These are phyloP conservation scores for Andrena chrysosceles DNA, from an alignment of 2,888 invertebrate genomes.

Conservation along the genomic window DNA sequence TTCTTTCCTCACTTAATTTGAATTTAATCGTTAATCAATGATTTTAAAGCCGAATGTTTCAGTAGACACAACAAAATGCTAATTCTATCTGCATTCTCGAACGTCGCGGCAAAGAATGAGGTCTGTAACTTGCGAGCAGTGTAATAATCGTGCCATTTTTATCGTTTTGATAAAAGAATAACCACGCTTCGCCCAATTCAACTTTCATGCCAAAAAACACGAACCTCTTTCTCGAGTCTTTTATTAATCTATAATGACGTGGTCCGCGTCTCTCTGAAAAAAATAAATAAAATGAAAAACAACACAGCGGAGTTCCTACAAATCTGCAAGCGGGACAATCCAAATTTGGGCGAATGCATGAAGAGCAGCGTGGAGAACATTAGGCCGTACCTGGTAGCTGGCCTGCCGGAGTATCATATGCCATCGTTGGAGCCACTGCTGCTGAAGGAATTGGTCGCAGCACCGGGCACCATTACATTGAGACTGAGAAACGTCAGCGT, in stretches of 20 bases:
- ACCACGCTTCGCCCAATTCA: background rate
- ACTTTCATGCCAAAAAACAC: background rate
- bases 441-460: slow-evolving; percentile 87
- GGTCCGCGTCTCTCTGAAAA: background rate
- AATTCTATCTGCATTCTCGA: no score
- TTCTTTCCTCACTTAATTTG: background rate
- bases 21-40: no score
- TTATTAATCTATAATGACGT: background rate
- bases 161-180: background rate
- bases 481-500: slow-evolving; percentile 87
- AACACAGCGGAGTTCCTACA: slow-evolving; percentile 86
- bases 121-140: background rate
- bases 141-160: background rate
- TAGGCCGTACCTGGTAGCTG: slow-evolving; percentile 87
- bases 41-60: no score
- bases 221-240: background rate
- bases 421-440: slow-evolving; percentile 89
- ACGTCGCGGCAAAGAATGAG: no score
- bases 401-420: slow-evolving; percentile 89
- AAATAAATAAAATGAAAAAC: background rate
- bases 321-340: slow-evolving; percentile 87
- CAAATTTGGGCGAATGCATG: slow-evolving; percentile 87
- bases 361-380: slow-evolving; percentile 87
- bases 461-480: slow-evolving; percentile 87
- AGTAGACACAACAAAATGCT: no score